Base-by-base conservation (phyloP, 2,797 vertebrate genomes). In the Thalassophryne amazonica region DNA sequence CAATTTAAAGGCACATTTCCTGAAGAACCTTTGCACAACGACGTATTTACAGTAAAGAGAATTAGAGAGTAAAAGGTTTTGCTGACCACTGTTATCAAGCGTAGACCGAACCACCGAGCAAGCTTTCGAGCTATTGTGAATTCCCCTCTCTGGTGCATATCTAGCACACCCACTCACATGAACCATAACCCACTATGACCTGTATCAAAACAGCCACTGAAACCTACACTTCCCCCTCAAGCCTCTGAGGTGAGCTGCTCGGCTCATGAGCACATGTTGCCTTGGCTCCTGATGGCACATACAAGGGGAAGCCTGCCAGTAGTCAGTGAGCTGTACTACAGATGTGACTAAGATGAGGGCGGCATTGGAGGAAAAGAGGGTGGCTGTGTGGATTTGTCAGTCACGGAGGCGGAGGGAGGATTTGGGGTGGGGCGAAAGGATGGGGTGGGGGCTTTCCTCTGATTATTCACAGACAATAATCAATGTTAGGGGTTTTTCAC, bases 311-410 rank as follows among this genome's bases (percentile, higher is more conserved):
- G 51, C 43, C 70, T 64, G 68, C 64, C 56, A 63, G 40, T 46
- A 20, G 64, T 60, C 74, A 81, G 81, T 80, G 70, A 83, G 81
- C 28, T 49, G 75, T 19, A 61, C 59, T 57, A 65, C 76, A 69
- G 40, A 69, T 63, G 58, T 49, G 60, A 39, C n/a, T 17, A 47
- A 16, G 40, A 37, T 1, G 31, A 46, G 11, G 18, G 15, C 18
- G 43, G 12, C 0, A 57, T 20, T 19, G 38, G 55, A 24, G 38
- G 33, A 24, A 29, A 20, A 8, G 14, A 12, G 9, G 2, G n/a
- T 35, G 13, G 11, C 11, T 19, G 46, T 4, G n/a, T 55, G 47
- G 65, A 52, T 70, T 57, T 63, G 40, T 61, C 60, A 57, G 24
- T 63, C 22, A 49, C 20, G 33, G 18, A 18, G 10, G 22, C 20